Base-by-base conservation (phyloP, 2,797 vertebrate genomes). In the Brachymystax lenok region DNA sequence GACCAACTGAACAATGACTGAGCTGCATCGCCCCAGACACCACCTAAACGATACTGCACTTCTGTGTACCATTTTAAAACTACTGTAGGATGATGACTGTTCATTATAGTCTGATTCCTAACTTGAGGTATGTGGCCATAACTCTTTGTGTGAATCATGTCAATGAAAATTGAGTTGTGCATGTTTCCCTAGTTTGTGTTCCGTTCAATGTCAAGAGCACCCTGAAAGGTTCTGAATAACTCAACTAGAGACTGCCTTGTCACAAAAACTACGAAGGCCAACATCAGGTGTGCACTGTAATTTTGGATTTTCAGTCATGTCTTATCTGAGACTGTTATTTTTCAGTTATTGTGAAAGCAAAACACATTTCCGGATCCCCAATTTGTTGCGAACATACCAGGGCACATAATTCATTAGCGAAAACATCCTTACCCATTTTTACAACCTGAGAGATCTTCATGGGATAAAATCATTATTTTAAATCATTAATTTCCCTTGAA, bases 1-100 rank as follows among this genome's bases (percentile, higher is more conserved):
- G 85, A 76, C 85, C 83, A 78, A 87, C 79, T 79, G 89, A 90
- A 91, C 90, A 92, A 88, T 90, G 88, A 88, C 84, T 89, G 87
- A 90, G 86, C 82, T 83, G 77, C 80, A 16, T 19, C 12, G 7
- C 27, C 19, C 86, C 88, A 88, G 83, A 86, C 59, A 71, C 82
- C 77, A 85, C 28, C 14, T 30, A 28, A 19, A 59, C 5, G 52
- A 54, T 54, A 87, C 75, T 76, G 80, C 79, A 17, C 87, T 70
- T 1, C 78, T 61, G 82, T 86, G 85, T 79, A 84, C 79, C 27
- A 74, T 64, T 68, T 19, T 33, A 21, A n/a, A 33, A 5, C 7
- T n/a, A 19, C 67, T 69, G 19, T 46, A n/a, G 16, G 14, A 3
- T 17, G 61, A 10, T 27, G 19, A 40, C 16, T 35, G 67, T 19